Evolutionary conservation across 2,113 vertebrate genomes (phyloP).

Genomic region (Oryzias woworae): DNA sequence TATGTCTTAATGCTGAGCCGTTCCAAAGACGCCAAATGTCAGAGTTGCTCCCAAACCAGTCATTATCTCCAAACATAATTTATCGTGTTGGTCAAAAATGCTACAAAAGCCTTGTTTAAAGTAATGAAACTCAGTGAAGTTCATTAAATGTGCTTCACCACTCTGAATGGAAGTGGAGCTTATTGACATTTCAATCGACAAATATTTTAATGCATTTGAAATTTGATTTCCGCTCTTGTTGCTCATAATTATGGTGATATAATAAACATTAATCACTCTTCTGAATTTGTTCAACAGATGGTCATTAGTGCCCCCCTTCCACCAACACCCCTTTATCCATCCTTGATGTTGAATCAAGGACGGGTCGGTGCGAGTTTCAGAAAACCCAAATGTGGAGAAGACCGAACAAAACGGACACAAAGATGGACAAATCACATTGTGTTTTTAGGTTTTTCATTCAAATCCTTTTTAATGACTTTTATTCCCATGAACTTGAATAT

Average conservation of each 20-base stretch:
- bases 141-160: slow-evolving; percentile 59
- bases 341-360: slow-evolving; percentile 16
- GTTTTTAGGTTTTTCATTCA: background rate
- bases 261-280: slow-evolving; percentile 50
- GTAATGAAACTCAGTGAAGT: slow-evolving; percentile 70
- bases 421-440: background rate
- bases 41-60: slow-evolving; percentile 40
- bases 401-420: background rate
- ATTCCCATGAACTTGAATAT: no score
- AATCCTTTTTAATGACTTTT: no score
- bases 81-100: slow-evolving; percentile 68
- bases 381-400: background rate
- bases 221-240: slow-evolving; percentile 67
- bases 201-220: slow-evolving; percentile 64
- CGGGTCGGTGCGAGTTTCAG: slow-evolving; percentile 5
- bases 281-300: slow-evolving; percentile 31
- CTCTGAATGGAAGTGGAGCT: slow-evolving; percentile 56
- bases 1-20: no score
- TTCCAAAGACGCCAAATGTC: slow-evolving; percentile 8
- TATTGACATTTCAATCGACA: slow-evolving; percentile 74
- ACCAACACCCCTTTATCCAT: background rate
- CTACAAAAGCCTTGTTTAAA: slow-evolving; percentile 65
- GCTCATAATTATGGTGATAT: slow-evolving; percentile 64
- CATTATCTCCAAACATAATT: slow-evolving; percentile 65
- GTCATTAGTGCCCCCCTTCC: slow-evolving; percentile 16